Percentiles rank a stretch among this genome's conserved stretches.
These are phyloP conservation scores for Cheilosia impressa DNA, from an alignment of 2,888 invertebrate genomes.

Conservation along the genomic window DNA sequence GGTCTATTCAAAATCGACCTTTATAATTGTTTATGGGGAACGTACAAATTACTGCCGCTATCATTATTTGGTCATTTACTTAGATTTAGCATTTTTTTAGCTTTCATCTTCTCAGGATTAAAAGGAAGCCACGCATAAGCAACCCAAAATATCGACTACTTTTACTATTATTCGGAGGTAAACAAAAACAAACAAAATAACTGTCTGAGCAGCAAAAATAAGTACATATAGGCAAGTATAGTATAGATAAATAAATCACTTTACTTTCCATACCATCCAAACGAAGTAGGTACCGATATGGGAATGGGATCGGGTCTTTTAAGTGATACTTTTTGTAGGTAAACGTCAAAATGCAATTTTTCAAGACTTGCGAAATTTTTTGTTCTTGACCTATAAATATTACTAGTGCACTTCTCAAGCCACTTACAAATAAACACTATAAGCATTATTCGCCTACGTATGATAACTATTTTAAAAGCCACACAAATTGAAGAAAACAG, in stretches of 20 bases:
- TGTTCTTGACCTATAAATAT: conserved; percentile 58
- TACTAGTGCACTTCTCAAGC: neutral
- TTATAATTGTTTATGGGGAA: too few relatives aligned
- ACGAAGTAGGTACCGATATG: neutral
- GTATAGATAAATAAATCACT: conserved; percentile 24
- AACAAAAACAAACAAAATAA: too few relatives aligned
- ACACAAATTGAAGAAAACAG: neutral
- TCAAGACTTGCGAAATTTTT: conserved; percentile 32
- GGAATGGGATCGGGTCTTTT: too few relatives aligned
- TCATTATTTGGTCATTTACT: too few relatives aligned
- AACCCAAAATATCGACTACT: neutral
- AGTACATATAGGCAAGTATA: too few relatives aligned
- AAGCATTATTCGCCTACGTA: neutral
- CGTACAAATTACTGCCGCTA: too few relatives aligned
- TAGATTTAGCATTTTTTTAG: too few relatives aligned
- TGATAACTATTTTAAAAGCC: neutral
- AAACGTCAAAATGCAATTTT: conserved; percentile 38
- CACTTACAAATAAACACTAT: too few relatives aligned
- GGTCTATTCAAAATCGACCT: too few relatives aligned
- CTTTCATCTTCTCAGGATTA: neutral
- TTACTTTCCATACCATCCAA: neutral
- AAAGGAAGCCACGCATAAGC: too few relatives aligned
- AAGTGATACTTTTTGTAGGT: neutral
- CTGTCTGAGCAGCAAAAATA: neutral
- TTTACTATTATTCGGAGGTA: too few relatives aligned